These are phyloP conservation scores for Montipora cactus DNA, from an alignment of 64 coral and sea anemone species.

Conservation along the genomic window DNA sequence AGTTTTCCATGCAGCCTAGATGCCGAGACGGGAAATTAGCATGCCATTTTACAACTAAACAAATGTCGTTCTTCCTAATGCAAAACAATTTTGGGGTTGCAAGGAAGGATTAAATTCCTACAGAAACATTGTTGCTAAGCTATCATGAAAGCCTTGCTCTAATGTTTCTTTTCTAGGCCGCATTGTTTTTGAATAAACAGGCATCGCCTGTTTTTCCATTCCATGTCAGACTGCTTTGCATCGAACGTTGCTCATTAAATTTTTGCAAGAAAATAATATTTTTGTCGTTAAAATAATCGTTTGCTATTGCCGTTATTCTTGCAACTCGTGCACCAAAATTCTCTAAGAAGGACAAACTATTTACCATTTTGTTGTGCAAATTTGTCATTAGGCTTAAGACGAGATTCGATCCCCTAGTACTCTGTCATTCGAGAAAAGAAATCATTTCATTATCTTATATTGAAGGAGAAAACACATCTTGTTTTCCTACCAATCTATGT, in stretches of 20 bases:
- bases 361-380: slow-evolving; percentile 3
- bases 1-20: neutral
- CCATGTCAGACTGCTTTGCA: neutral
- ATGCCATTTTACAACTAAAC: neutral
- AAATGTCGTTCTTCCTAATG: neutral
- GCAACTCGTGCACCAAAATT: neutral
- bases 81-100: neutral
- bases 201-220: neutral
- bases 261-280: neutral
- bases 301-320: neutral
- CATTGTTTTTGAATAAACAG: neutral
- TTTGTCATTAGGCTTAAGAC: neutral
- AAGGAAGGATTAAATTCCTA: neutral
- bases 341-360: neutral
- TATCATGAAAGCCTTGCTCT: neutral
- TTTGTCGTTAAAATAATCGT: neutral
- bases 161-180: neutral
- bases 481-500: slow-evolving; percentile 24
- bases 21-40: neutral
- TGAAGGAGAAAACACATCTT: slow-evolving; percentile 12
- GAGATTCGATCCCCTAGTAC: slow-evolving; percentile 20
- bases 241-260: neutral
- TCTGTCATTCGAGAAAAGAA: slow-evolving; percentile 24
- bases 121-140: neutral
- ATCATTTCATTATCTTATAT: slow-evolving; percentile 16